Base-by-base conservation (phyloP, 2,113 vertebrate species). In the Gadus chalcogrammus region DNA sequence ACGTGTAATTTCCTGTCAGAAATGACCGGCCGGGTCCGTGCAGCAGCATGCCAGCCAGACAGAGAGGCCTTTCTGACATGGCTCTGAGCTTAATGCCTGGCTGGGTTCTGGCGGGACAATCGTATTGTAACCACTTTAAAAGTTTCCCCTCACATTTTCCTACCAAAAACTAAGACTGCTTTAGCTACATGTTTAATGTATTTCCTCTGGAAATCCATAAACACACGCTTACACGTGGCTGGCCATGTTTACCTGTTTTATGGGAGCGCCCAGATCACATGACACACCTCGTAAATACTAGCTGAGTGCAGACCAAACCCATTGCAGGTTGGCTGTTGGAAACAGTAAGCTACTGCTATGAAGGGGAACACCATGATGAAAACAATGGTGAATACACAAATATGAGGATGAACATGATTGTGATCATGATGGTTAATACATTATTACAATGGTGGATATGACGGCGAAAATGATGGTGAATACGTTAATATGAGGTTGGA, bases 1-100 rank as follows among this genome's bases (percentile, higher is more conserved):
- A 86, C 84, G 55, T 63, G 78, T 82, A 89, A 90, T 88, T 89
- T 90, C 87, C 89, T 90, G 89, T 74, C 79, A 86, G 75, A 84
- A 84, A 48, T 48, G 42, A 13, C 42, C 42, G 42, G 8, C 8
- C 42, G 42, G 42, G 9, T 13, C 42, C 55, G 5, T n/a, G 55
- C 55, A 17, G 55, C 55, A 17, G 55, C 16, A n/a, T 17, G 15
- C 15, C 55, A 58, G 55, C 55, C 55, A 58, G 55, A 58, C 55
- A 58, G 15, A n/a, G 55, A 58, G 15, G n/a, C 55, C 15, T 58
- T 16, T 17, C 15, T 58, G n/a, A 58, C 55, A 58, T 16, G 15
- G 55, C 17, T 13, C 11, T 48, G 13, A n/a, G 15, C 55, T 9
- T 58, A 70, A 72, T 42, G 7, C 0, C 67, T 20, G 1, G 38